Base-by-base conservation (phyloP, 2,797 vertebrate genomes). In the Sebastes steindachneri region DNA sequence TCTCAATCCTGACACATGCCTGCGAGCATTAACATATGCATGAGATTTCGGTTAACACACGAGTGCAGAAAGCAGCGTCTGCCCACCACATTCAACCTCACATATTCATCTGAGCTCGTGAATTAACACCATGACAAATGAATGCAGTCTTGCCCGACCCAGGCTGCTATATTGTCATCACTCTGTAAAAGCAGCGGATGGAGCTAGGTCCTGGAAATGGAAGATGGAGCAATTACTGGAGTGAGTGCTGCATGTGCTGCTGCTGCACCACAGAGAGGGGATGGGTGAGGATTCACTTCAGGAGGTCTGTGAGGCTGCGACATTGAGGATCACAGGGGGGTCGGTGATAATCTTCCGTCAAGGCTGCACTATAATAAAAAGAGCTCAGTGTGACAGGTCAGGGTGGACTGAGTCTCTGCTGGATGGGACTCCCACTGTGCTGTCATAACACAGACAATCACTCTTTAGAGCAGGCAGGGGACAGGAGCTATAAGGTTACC, bases 211-310 rank as follows among this genome's bases (percentile, higher is more conserved):
- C 72, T 68, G 41, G 55, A 79, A 83, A 79, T 6, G 74, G 82
- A 78, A 72, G 76, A 69, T 25, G 71, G 66, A 63, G 77, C 72
- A 58, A 79, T 77, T 72, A 73, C 35, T 54, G 59, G 78, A 82
- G 78, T 51, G 71, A 81, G 55, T 31, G 3, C 15, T 0, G 41
- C 31, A 51, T 51, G 48, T 26, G 26, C 58, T 26, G 26, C 58
- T 4, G 65, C 19, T 31, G 73, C 74, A 55, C 59, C 33, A 57
- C 17, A 45, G 67, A 23, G 64, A 26, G 14, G 9, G 28, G 48
- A 21, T 0, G 63, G 81, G 76, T 73, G 75, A 69, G 82, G 64
- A 62, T 64, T 41, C 73, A 60, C 80, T 74, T 70, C 72, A 60
- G 73, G 83, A 66, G 79, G 77, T 55, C 54, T 23, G 53, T n/a